phyloP scores from a whole-genome alignment of 2,113 vertebrate species.

The Rhipidura dahli region DNA sequence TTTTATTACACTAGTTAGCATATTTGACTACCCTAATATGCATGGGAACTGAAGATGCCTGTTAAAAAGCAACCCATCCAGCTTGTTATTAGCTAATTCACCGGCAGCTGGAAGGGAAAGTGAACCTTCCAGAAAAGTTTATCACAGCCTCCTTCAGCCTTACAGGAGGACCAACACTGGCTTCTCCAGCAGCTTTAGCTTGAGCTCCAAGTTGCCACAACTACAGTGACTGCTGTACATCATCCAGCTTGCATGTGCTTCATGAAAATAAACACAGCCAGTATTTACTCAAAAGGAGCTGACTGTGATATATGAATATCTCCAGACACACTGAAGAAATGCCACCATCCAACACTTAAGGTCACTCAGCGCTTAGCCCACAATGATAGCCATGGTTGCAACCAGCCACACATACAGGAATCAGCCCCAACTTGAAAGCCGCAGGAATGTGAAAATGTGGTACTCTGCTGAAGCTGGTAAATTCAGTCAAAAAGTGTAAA shows the following conservation, averaged over 20 bases:
- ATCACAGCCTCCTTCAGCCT: not conserved
- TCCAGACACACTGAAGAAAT: not conserved
- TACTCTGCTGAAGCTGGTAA: not conserved
- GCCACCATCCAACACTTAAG: not conserved
- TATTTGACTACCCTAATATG: not conserved
- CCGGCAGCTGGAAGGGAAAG: not conserved
- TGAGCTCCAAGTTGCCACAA: not conserved
- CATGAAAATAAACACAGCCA: not conserved
- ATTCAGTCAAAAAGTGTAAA: not conserved
- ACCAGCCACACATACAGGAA: not conserved
- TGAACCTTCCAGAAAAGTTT: not conserved
- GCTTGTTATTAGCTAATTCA: not conserved
- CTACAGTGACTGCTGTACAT: not conserved
- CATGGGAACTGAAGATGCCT: not conserved
- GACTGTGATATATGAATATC: not conserved
- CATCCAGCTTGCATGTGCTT: not conserved
- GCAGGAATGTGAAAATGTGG: not conserved
- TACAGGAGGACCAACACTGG: rapidly evolving
- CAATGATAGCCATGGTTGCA: rapidly evolving
- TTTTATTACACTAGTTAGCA: not conserved
- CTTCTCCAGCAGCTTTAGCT: not conserved
- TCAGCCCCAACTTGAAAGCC: not conserved
- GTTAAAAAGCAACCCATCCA: not conserved
- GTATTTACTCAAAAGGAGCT: not conserved
- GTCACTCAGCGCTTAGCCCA: not conserved